These are phyloP conservation scores for Porites evermanni DNA, from an alignment of 92 coral and sea anemone species.

Conservation along the genomic window DNA sequence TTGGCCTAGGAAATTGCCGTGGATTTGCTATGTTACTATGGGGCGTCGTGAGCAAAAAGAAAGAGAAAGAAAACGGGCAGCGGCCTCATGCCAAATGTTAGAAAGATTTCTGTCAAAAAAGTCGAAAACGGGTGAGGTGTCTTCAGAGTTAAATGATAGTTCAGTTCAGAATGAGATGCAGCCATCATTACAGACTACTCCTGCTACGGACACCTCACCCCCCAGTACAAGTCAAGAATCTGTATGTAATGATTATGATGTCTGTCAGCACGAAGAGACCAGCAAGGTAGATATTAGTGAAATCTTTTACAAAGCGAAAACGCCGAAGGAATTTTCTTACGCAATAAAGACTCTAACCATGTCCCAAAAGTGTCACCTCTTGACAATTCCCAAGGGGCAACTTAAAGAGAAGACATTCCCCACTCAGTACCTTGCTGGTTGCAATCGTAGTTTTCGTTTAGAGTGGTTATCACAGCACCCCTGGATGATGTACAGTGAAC, in stretches of 20 bases:
- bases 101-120: constrained; percentile 33
- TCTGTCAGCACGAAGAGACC: constrained; percentile 31
- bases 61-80: constrained; percentile 34
- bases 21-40: constrained; percentile 30
- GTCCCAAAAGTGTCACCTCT: constrained; percentile 20
- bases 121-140: constrained; percentile 28
- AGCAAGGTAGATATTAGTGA: constrained; percentile 25
- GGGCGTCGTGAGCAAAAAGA: constrained; percentile 26
- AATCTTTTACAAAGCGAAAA: constrained; percentile 29
- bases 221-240: constrained; percentile 35
- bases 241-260: constrained; percentile 32
- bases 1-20: constrained; percentile 32
- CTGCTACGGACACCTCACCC: constrained; percentile 19
- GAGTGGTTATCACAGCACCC: constrained; percentile 39
- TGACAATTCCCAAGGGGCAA: constrained; percentile 21
- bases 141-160: constrained; percentile 28
- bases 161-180: constrained; percentile 35
- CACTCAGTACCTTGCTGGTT: constrained; percentile 19
- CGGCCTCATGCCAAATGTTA: constrained; percentile 30
- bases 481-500: constrained; percentile 32
- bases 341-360: constrained; percentile 27
- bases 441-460: constrained; percentile 15
- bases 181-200: constrained; percentile 35
- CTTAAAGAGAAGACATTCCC: constrained; percentile 12
- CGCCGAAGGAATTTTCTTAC: constrained; percentile 27